phyloP scores from a whole-genome alignment of 2,797 vertebrate genomes.

The Ctenochaetus hawaiiensis region DNA sequence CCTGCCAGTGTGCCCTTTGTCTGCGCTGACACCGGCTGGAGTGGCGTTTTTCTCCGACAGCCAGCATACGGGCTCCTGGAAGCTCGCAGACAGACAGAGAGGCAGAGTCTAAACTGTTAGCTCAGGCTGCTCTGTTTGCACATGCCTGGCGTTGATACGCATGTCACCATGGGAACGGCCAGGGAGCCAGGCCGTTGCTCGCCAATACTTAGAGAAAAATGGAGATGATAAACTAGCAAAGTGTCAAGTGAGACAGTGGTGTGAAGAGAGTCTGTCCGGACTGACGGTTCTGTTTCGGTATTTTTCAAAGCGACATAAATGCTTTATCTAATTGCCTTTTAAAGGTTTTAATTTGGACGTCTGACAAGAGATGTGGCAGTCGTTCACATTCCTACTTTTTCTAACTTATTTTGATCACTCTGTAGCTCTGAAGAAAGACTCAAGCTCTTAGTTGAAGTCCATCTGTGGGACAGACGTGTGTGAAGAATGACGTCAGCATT shows the following conservation, averaged over 20 bases:
- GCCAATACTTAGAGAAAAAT: constrained; percentile 70
- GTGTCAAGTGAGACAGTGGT: constrained; percentile 79
- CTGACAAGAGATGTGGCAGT: constrained; percentile 13
- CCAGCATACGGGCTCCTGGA: constrained; percentile 77
- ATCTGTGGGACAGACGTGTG: constrained; percentile 41
- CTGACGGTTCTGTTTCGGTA: constrained; percentile 38
- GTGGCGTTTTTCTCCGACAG: constrained; percentile 73
- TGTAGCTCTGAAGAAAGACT: constrained; percentile 19
- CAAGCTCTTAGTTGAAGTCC: constrained; percentile 28
- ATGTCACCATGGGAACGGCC: constrained; percentile 87
- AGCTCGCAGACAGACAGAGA: constrained; percentile 57
- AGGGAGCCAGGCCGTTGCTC: constrained; percentile 75
- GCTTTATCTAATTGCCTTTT: constrained; percentile 25
- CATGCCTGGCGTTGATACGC: constrained; percentile 87
- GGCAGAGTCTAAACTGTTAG: constrained; percentile 81
- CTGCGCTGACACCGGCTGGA: constrained; percentile 81
- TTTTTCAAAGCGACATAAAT: constrained; percentile 20
- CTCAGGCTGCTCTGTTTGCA: constrained; percentile 85
- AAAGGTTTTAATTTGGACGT: constrained; percentile 43
- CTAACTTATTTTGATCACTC: constrained; percentile 31
- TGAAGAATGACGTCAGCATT: constrained; percentile 40
- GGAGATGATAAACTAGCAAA: constrained; percentile 84
- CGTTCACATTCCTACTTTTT: constrained; percentile 20
- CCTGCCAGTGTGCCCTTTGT: constrained; percentile 85
- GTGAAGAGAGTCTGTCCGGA: constrained; percentile 59